Conservation (phyloP, 2,888 invertebrate species). For the Lepidochitona cinerea region DNA sequence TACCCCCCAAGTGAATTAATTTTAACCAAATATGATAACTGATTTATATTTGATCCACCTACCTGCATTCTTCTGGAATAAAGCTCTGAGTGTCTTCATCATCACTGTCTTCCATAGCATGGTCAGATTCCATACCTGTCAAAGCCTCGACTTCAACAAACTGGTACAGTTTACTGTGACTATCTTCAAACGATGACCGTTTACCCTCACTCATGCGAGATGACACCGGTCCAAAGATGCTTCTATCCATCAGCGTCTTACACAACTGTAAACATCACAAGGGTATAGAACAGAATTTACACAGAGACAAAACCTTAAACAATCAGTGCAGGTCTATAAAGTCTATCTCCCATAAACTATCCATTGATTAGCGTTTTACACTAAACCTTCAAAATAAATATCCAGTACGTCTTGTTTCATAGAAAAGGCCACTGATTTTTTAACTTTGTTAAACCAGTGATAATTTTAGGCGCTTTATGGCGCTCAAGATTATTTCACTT, state of each 20-base stretch:
- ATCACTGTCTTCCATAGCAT: conserved; percentile 18
- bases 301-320: not conserved
- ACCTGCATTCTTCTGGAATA: not conserved
- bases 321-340: not conserved
- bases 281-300: not conserved
- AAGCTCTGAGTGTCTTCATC: conserved; percentile 6
- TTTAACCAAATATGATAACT: too few species aligned
- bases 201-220: conserved; percentile 38
- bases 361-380: too few species aligned
- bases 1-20: too few species aligned
- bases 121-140: conserved; percentile 7
- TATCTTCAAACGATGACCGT: conserved; percentile 62
- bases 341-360: not conserved
- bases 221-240: conserved; percentile 61
- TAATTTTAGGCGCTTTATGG: too few species aligned
- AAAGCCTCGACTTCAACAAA: conserved; percentile 36
- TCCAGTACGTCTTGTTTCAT: too few species aligned
- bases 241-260: conserved; percentile 62
- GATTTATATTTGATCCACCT: not conserved
- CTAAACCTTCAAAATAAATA: too few species aligned
- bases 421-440: too few species aligned
- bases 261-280: conserved; percentile 51
- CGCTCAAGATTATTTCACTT: too few species aligned
- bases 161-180: conserved; percentile 57
- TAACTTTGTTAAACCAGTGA: too few species aligned